Evolutionary conservation across 2,888 invertebrate species (phyloP), one percentile per base, ranked within the genome.

Genomic region (Tribolium freemani): DNA sequence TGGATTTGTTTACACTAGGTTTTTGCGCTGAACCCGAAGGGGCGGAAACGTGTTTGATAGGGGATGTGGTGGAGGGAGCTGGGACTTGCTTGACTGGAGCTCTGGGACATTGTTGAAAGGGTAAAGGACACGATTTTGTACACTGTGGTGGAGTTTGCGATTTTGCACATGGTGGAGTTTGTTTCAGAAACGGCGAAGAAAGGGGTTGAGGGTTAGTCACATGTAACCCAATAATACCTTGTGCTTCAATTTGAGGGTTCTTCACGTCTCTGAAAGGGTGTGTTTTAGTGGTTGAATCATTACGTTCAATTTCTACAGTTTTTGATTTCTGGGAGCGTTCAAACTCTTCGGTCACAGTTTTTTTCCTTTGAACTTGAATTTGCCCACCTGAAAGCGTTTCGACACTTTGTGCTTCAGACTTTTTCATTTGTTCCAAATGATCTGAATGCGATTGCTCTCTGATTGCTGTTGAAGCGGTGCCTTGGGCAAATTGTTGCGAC

Each of bases 281-380:
- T 16, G 68, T 76, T 53, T 69, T 74, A 5, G 69, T 74, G 8
- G 69, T 71, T 3, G 73, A 75, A 26, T 77, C 69, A 79, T 88
- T 88, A 83, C 88, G 90, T 78, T 88, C 88, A 58, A 92, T 91
- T 86, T 92, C 91, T 73, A 92, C 87, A 10, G 90, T 88, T 83
- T 90, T 90, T 57, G 91, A 91, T 57, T 90, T 90, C 82, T 91
- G 91, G 0, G 88, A 89, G 71, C 89, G 89, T 84, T 92, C 92
- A 77, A 88, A 92, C 83, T 93, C 92, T 86, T 93, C 92, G 75
- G 89, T 91, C 0, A 91, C 90, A 79, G 89, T 90, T 82, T 88
- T 90, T 6, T 90, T 90, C 1, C 90, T 88, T 80, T 92, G 91
- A 54, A 92, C 88, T 78, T 90, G 90, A n/a, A 89, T 89, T 13